These are phyloP conservation scores for Proales similis DNA, from an alignment of 1,140 invertebrate species.

Conservation along the genomic window DNA sequence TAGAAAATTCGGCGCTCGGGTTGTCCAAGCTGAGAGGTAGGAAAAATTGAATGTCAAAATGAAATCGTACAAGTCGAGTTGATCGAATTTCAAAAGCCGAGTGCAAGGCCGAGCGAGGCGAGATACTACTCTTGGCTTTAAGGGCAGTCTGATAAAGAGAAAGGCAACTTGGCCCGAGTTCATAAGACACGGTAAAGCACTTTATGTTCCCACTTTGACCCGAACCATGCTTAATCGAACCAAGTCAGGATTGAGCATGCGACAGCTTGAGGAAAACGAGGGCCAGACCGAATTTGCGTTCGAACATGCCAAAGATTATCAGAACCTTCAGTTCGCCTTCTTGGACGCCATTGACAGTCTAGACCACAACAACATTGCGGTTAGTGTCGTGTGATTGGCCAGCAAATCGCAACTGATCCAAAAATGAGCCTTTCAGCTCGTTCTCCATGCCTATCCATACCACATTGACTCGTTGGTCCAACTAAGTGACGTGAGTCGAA, in stretches of 20 bases:
- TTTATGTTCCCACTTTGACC: not conserved
- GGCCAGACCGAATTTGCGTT: constrained; percentile 63
- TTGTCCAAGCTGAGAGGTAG: constrained; percentile 63
- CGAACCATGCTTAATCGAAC: not conserved
- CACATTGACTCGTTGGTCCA: constrained; percentile 78
- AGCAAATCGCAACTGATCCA: not conserved
- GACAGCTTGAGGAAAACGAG: constrained; percentile 56
- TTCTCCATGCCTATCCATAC: constrained; percentile 69
- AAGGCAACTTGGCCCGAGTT: constrained; percentile 28
- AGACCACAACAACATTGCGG: constrained; percentile 71
- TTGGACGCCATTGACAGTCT: constrained; percentile 69
- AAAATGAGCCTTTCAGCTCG: constrained; percentile 54
- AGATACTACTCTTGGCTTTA: constrained; percentile 2
- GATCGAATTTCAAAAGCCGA: constrained; percentile 27
- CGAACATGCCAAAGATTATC: constrained; percentile 70
- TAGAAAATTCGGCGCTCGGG: constrained; percentile 73
- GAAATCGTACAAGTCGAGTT: not conserved
- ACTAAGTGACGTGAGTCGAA: constrained; percentile 69
- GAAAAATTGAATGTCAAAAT: constrained; percentile 37
- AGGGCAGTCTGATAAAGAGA: constrained; percentile 4
- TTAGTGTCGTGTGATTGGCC: constrained; percentile 48
- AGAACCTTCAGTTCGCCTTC: constrained; percentile 66
- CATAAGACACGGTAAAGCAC: constrained; percentile 3
- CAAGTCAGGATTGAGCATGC: constrained; percentile 64
- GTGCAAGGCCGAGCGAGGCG: not conserved